Base-by-base conservation (phyloP, 2,113 vertebrate genomes). In the Pelobates fuscus region DNA sequence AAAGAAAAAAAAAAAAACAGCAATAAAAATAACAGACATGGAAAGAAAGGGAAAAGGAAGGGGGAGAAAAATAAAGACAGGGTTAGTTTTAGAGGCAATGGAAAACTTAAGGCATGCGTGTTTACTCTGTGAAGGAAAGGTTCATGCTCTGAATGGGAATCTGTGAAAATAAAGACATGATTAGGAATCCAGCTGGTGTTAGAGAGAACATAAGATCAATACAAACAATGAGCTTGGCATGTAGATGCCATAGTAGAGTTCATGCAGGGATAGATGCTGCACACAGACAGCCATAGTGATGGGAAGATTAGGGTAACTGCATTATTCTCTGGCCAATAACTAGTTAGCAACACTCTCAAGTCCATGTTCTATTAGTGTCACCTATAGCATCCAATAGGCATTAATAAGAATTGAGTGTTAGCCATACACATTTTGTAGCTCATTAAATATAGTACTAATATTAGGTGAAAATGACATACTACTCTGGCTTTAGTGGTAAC, bases 1-100 rank as follows among this genome's bases (percentile, higher is more conserved):
- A n/a, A 72, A 37, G 44, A 18, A 20, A 43, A 65, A 41, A 65
- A 88, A 86, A 94, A 71, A 88, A 91, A 78, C 85, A 82, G 90
- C 87, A 89, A 88, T 87, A 88, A 84, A 86, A 88, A 88, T 86
- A 83, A 92, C 89, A 44, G 11, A 24, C 32, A 46, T 89, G 83
- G 87, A 81, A 83, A 76, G 73, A 65, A 61, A 76, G 64, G 26
- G 44, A 72, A 78, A 81, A 71, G 73, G 82, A n/a, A 82, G 62
- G 49, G 73, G 79, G 72, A 93, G 84, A 92, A 94, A 96, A 97
- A 97, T 94, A 98, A 94, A 98, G 92, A 95, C 91, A 96, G 91
- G 91, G 93, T 98, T 98, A 98, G 96, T 98, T 91, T 90, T 88
- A 89, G 91, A 91, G 88, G 89, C 89, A 86, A 90, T 91, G 92